phyloP scores from a whole-genome alignment of 2,113 vertebrate genomes.

The Acrocephalus kingi region DNA sequence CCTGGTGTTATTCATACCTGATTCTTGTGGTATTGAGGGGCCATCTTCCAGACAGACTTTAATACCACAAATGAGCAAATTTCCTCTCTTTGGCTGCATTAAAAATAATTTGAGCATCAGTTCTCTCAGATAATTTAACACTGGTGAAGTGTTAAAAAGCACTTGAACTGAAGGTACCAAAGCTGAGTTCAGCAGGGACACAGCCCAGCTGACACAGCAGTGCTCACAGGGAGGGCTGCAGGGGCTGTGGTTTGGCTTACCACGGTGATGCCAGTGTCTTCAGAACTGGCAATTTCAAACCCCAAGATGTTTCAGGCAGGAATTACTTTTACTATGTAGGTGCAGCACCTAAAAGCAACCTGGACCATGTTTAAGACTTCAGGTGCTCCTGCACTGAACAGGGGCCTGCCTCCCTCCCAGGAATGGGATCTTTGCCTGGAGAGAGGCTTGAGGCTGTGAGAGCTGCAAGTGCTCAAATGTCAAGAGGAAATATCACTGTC shows the following conservation, averaged over 20 bases:
- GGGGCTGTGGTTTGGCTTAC: neutral
- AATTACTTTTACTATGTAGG: neutral
- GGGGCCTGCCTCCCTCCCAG: neutral
- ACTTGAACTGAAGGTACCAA: neutral
- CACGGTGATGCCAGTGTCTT: neutral
- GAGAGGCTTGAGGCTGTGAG: neutral
- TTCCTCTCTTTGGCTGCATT: neutral
- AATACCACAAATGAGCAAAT: neutral
- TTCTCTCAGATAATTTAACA: neutral
- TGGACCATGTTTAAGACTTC: accelerated
- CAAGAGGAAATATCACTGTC: neutral
- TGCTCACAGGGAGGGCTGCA: neutral
- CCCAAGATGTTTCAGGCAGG: neutral
- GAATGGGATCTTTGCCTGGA: neutral
- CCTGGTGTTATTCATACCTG: neutral
- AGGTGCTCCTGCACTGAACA: neutral
- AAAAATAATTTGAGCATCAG: neutral
- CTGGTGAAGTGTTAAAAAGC: neutral
- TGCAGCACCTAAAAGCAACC: neutral
- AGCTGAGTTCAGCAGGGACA: neutral
- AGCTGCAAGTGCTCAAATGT: neutral
- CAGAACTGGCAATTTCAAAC: neutral
- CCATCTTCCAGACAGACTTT: neutral
- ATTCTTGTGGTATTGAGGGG: neutral
- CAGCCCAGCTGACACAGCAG: neutral